Evolutionary conservation across 2,113 vertebrate genomes (phyloP), one percentile per base, ranked within the genome.

Genomic region (Percopsis transmontana): DNA sequence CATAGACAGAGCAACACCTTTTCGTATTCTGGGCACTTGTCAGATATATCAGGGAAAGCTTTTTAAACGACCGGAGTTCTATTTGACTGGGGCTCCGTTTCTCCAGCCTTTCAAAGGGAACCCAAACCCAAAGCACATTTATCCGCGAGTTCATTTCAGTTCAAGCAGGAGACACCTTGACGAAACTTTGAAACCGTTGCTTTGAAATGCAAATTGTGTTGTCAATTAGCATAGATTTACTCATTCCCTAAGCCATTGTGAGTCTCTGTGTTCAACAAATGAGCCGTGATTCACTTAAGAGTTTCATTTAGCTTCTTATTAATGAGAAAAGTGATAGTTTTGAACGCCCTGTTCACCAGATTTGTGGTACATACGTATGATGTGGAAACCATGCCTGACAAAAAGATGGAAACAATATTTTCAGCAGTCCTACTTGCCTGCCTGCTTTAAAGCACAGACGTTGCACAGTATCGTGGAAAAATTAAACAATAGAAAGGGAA

Each of bases 171-270:
- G 16, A 45, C 41, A 59, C 58, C 58, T 69, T 33, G 18, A 39
- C 27, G 19, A 50, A 40, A 18, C 10, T 47, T 38, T n/a, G 14
- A 61, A 44, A 44, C 19, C 11, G 3, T 61, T 61, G 48, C 59
- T 69, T 69, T 69, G 58, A 69, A 69, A 69, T 62, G 67, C 50
- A 61, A 69, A 69, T 94, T 89, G 42, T 94, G 68, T 53, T 86
- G 87, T 65, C 85, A 80, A 63, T 95, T 92, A 59, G 93, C 93
- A 81, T 87, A 90, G 62, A 94, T 90, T 62, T 93, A 92, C 85
- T 94, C 88, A 71, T 92, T 95, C 86, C 94, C 93, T 94, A 44
- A 90, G 73, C 89, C 87, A 84, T 61, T 20, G 55, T 66, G 50
- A 66, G 85, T 60, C 19, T 66, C 23, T 56, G 19, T 61, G 67